These are phyloP conservation scores for Psilanteris sp. DNA, from an alignment of 1,140 invertebrate genomes.

Conservation along the genomic window DNA sequence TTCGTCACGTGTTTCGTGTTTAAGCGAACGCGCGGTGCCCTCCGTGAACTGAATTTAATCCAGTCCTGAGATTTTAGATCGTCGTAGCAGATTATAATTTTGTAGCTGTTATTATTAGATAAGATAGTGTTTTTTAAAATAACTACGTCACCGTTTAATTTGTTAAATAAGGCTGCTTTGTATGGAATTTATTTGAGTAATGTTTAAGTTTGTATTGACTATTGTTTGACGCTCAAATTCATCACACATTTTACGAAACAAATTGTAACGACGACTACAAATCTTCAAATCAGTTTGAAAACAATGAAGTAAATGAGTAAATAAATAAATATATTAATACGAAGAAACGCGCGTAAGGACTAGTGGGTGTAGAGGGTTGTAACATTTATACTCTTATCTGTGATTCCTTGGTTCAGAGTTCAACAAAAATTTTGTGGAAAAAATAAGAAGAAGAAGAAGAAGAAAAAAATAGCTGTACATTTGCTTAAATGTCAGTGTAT, in stretches of 20 bases:
- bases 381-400: constrained; percentile 66
- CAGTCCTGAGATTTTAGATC: constrained; percentile 6
- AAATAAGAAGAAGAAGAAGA: no score
- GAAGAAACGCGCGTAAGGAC: constrained; percentile 36
- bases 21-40: background rate
- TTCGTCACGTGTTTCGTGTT: background rate
- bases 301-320: background rate
- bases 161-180: constrained; percentile 16
- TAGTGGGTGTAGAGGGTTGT: constrained; percentile 58
- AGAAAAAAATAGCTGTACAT: constrained; percentile 58
- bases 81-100: constrained; percentile 13
- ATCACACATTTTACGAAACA: background rate
- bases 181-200: background rate
- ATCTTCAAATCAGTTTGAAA: no score
- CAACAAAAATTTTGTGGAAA: constrained; percentile 35
- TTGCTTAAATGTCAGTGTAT: constrained; percentile 64
- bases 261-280: constrained; percentile 9
- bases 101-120: constrained; percentile 4
- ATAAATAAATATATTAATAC: background rate
- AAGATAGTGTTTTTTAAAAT: constrained; percentile 32
- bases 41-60: background rate
- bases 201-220: background rate
- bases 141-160: constrained; percentile 22
- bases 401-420: constrained; percentile 64
- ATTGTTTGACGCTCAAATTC: background rate